Evolutionary conservation across 2,113 vertebrate genomes (phyloP).

Genomic region (Leucopsar rothschildi): DNA sequence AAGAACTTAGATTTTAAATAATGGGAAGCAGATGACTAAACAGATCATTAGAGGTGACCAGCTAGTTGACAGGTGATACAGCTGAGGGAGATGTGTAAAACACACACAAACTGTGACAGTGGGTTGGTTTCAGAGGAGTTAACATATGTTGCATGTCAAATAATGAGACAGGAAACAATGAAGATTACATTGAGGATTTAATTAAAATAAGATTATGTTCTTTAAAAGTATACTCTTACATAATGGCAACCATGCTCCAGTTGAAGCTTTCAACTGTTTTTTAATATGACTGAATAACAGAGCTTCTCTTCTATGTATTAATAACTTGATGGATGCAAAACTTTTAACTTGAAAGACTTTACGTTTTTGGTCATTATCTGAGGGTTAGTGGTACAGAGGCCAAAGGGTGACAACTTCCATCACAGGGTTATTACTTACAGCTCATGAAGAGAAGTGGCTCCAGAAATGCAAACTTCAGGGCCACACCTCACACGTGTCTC

Average conservation of each 20-base stretch:
- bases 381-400: background rate
- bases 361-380: background rate
- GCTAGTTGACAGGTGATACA: background rate
- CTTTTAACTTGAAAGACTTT: background rate
- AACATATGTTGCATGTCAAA: background rate
- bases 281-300: background rate
- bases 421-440: background rate
- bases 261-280: background rate
- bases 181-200: background rate
- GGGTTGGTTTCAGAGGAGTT: background rate
- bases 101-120: background rate
- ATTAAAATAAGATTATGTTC: background rate
- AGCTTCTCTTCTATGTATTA: background rate
- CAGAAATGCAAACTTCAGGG: background rate
- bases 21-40: background rate
- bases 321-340: background rate
- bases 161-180: background rate
- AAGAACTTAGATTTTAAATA: background rate
- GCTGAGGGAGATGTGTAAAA: background rate
- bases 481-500: background rate
- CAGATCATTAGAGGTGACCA: background rate
- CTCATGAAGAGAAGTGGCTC: background rate
- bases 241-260: background rate
- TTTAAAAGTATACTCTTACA: background rate
- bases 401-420: background rate